These are phyloP conservation scores for Virgularia gustaviana DNA, from an alignment of 92 coral and sea anemone species.

Conservation along the genomic window DNA sequence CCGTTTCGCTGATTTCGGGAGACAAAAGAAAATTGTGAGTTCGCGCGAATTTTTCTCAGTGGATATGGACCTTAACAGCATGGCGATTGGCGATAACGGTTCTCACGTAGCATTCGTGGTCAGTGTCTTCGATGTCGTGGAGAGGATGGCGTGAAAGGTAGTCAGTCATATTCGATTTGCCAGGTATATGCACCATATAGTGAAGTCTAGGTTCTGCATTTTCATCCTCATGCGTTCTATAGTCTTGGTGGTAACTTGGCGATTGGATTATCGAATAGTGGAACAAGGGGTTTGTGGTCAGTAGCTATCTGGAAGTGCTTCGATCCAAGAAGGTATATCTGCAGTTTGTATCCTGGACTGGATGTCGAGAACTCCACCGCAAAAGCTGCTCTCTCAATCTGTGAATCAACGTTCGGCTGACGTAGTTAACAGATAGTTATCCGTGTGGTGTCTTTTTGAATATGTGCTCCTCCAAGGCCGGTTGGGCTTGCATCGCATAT, in stretches of 20 bases:
- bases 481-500: constrained; percentile 48
- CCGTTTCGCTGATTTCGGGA: no score
- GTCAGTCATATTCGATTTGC: constrained; percentile 55
- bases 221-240: constrained; percentile 60
- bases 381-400: constrained; percentile 49
- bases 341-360: no score
- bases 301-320: constrained; percentile 43
- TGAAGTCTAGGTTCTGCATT: constrained; percentile 61
- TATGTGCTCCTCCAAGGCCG: constrained; percentile 60
- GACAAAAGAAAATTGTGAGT: no score
- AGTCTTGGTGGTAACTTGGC: constrained; percentile 69
- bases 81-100: no score
- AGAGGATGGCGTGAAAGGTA: constrained; percentile 44
- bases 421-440: constrained; percentile 52
- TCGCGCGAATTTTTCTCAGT: no score
- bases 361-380: constrained; percentile 49
- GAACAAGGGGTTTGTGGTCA: constrained; percentile 50
- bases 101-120: constrained; percentile 42
- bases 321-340: constrained; percentile 43
- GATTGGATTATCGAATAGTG: constrained; percentile 49
- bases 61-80: no score
- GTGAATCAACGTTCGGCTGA: constrained; percentile 50
- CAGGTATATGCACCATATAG: constrained; percentile 52
- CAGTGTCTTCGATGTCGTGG: constrained; percentile 43
- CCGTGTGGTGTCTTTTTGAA: constrained; percentile 57